Base-by-base conservation (phyloP, 2,113 vertebrate species). In the Datnioides undecimradiatus region DNA sequence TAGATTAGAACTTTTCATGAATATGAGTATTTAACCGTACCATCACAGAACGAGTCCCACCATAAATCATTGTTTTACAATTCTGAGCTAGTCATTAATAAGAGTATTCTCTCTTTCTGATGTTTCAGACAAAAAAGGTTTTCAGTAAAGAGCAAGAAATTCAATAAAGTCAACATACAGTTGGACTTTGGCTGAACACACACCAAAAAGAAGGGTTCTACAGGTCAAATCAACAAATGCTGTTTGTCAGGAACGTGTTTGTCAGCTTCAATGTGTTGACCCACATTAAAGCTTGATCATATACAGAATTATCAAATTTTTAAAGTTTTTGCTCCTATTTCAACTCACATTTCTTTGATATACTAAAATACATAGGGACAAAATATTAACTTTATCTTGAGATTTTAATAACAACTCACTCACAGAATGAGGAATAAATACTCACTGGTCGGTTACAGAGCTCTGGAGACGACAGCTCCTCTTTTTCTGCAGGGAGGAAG, bases 391-490 rank as follows among this genome's bases (percentile, higher is more conserved):
- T 45, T 19, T 36, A 38, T 25, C 29, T 38, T 46, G 6, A 40
- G 25, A 0, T 23, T 45, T 31, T 0, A 60, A 16, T 13, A 19
- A 54, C 4, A 16, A 8, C 4, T 45, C 36, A 23, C 3, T 58
- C n/a, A 1, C 80, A 79, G 16, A 10, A 31, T 38, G 14, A 10
- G n/a, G 73, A 49, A 27, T 4, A 58, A 62, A 58, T 84, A 97
- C 98, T 97, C 80, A 99, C 98, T 7, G 96, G 95, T 91, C 94
- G 94, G 87, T 95, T 95, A 84, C 96, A 97, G 85, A 97, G 91
- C 49, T 99, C 98, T 76, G 97, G 97, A 82, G 97, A 98, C n/a
- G 96, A 97, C 79, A 95, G 90, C 64, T 97, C 97, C 86, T 97
- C 96, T 88, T 96, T 95, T 73, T 97, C 96, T 68, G 95, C 92